Percentiles rank a stretch among this genome's conserved stretches.
phyloP scores from a whole-genome alignment of 2,888 invertebrate species.

The Reticulitermes lucifugus region DNA sequence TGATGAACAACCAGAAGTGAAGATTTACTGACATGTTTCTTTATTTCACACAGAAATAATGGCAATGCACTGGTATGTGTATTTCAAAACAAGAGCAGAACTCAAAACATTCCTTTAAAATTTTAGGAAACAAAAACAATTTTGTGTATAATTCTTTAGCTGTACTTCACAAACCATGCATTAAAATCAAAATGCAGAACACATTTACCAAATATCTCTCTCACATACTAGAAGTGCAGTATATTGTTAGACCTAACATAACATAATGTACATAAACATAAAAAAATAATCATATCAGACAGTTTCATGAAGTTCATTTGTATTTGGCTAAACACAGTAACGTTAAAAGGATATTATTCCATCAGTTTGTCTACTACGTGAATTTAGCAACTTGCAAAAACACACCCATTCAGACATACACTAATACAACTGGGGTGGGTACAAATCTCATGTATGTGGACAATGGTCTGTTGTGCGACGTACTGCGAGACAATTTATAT shows the following conservation, averaged over 20 bases:
- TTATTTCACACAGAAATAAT: slow-evolving; percentile 35
- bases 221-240: neutral
- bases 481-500: neutral
- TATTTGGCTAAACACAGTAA: neutral
- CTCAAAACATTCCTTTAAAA: neutral
- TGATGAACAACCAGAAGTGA: slow-evolving; percentile 9
- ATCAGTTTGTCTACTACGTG: neutral
- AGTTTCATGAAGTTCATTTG: neutral
- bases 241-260: neutral
- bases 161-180: slow-evolving; percentile 16
- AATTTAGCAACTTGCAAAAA: neutral
- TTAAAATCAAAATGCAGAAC: neutral
- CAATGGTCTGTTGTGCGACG: neutral
- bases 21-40: neutral
- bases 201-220: neutral
- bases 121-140: neutral
- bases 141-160: slow-evolving; percentile 3
- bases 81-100: neutral
- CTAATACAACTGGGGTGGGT: neutral
- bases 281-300: neutral
- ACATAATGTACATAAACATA: neutral
- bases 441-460: neutral
- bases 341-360: neutral
- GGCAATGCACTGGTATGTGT: slow-evolving; percentile 30
- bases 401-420: neutral